Evolutionary conservation across 2,888 invertebrate genomes (phyloP).

Genomic region (Cyclophora punctaria): DNA sequence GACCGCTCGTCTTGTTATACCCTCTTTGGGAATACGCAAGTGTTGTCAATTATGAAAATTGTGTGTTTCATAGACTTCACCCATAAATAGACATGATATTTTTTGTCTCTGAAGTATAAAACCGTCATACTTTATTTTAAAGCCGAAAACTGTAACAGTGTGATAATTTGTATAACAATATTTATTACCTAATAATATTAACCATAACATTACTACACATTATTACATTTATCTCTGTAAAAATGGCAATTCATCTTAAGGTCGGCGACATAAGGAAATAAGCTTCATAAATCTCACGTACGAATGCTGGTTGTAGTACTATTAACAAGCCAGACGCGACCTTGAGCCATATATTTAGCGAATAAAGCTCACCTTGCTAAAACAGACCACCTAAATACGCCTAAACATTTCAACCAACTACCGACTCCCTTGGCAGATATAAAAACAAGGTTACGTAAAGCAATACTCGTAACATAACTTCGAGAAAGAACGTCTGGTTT

Average conservation of each 20-base stretch:
- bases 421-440: slow-evolving; percentile 15
- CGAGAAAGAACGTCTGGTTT: slow-evolving; percentile 16
- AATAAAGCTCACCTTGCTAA: slow-evolving; percentile 36
- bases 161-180: too few species aligned
- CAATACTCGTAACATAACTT: slow-evolving; percentile 18
- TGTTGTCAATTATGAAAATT: neutral
- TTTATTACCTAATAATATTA: too few species aligned
- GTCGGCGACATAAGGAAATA: slow-evolving; percentile 12
- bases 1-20: slow-evolving; percentile 9
- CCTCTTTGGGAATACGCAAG: slow-evolving; percentile 1
- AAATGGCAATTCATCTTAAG: slow-evolving; percentile 11
- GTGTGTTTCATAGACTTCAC: too few species aligned
- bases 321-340: slow-evolving; percentile 24
- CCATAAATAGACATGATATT: neutral
- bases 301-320: slow-evolving; percentile 22
- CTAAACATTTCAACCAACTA: slow-evolving; percentile 11
- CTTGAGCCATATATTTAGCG: slow-evolving; percentile 34
- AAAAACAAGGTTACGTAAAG: slow-evolving; percentile 19
- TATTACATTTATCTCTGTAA: too few species aligned
- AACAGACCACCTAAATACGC: slow-evolving; percentile 14
- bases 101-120: too few species aligned
- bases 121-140: too few species aligned
- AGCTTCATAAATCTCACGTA: slow-evolving; percentile 21
- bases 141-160: too few species aligned
- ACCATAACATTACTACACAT: too few species aligned